Base-by-base conservation (phyloP, 2,888 invertebrate genomes). In the Drosophila quasianomalipes region DNA sequence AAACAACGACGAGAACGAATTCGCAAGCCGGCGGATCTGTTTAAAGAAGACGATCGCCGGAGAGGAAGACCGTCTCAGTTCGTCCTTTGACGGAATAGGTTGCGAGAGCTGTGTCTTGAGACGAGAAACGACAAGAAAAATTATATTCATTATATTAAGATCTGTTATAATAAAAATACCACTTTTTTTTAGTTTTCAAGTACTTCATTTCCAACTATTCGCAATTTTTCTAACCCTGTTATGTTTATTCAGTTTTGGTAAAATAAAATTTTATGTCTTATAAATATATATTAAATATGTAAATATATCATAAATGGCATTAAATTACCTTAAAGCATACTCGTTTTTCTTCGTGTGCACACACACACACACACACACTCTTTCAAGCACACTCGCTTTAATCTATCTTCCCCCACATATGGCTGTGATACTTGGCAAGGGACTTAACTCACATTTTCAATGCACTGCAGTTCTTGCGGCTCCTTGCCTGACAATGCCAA, bases 401-500 rank as follows among this genome's bases (percentile, higher is more conserved):
- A 74, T 74, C 57, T 47, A 54, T 70, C 52, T 63, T 66, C 3
- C 12, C 33, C 19, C 59, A 53, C 72, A 61, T 69, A 61, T 68
- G 68, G 63, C 64, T 63, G 61, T 75, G 75, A 75, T 75, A 75
- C 63, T 81, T 77, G 47, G 28, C 69, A 54, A 22, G 44, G 22
- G 31, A 60, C 68, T 53, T 26, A 49, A 30, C 30, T 41, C 54
- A 10, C 52, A 54, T 70, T 60, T 70, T 60, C 52, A 72, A 58
- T 70, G 53, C 55, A 63, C 30, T 63, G 55, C 58, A 54, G 67
- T 72, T 71, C 64, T 22, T 70, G 57, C 54, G 47, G 53, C 31
- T 37, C 2, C 51, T 26, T n/a, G 28, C 31, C 62, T 65, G 59
- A 58, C 69, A 52, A 41, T 35, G 33, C 39, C 53, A 41, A 67